phyloP scores from a whole-genome alignment of 92 coral and sea anemone species.

The Phenganax stokvisi region DNA sequence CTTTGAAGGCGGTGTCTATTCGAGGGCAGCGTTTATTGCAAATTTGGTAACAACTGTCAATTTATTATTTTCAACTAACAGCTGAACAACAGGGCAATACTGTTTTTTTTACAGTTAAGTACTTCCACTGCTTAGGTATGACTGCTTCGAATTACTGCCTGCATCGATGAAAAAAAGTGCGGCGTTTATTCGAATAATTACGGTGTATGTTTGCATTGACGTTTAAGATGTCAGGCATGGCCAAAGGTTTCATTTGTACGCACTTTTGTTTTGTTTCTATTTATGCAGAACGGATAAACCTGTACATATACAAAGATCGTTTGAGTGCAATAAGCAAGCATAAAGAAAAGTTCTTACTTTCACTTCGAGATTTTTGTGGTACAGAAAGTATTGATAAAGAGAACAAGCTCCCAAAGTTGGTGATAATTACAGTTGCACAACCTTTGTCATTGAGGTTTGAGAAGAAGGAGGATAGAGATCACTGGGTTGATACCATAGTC shows the following conservation, averaged over 20 bases:
- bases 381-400: conserved; percentile 77
- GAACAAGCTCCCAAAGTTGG: conserved; percentile 70
- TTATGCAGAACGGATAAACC: conserved; percentile 67
- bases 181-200: too few relatives aligned
- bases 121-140: too few relatives aligned
- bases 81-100: too few relatives aligned
- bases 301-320: conserved; percentile 69
- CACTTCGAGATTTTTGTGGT: conserved; percentile 77
- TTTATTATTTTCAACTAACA: too few relatives aligned
- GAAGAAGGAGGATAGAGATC: conserved; percentile 68
- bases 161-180: too few relatives aligned
- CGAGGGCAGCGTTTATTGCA: too few relatives aligned
- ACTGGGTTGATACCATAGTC: conserved; percentile 67
- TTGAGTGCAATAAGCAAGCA: conserved; percentile 73
- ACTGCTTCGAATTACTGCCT: too few relatives aligned
- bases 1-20: too few relatives aligned
- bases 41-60: too few relatives aligned
- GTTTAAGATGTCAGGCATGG: too few relatives aligned
- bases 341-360: conserved; percentile 77
- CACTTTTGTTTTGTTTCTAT: background rate
- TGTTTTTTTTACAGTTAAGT: too few relatives aligned
- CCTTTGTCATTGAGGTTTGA: conserved; percentile 82
- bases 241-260: background rate
- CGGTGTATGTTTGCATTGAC: too few relatives aligned
- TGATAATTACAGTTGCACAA: conserved; percentile 68